Base-by-base conservation (phyloP, 2,113 vertebrate species). In the Phaethon lepturus region DNA sequence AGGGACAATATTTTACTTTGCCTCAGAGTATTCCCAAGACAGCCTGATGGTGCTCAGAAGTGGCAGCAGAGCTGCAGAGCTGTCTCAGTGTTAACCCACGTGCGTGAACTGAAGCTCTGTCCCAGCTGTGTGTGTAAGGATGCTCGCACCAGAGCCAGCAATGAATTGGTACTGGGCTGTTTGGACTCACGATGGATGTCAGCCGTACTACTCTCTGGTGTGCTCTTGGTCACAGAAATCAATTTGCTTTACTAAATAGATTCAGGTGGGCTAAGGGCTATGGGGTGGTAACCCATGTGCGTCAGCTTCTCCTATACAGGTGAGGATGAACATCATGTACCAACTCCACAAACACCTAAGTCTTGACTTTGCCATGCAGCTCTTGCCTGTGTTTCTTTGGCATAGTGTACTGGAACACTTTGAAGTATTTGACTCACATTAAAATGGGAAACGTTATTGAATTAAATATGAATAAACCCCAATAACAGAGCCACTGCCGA, bases 301-400 rank as follows among this genome's bases (percentile, higher is more conserved):
- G 24, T 40, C 82, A 80, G 45, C 55, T 45, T 59, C 35, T 76
- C 13, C 22, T 26, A 49, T 58, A 44, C 47, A 80, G 56, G 28
- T 6, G 26, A 80, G 60, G 71, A 28, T 42, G 68, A 78, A 42
- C 24, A 45, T 79, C 13, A 53, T 4, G 20, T 35, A 18, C 33
- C 18, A 40, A 7, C 44, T 47, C 8, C 71, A 69, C 55, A 49
- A 49, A 69, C 18, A 62, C 49, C 23, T 44, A 47, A 26, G 38
- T 40, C 15, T 87, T 88, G 28, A 20, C 26, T 86, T 80, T 76
- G 10, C 53, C 18, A 5, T 16, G n/a, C 0, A 0, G 5, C 8
- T 79, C 33, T 81, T 88, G 49, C 16, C 22, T 28, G 3, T 44
- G 35, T 53, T 76, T 82, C 71, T 74, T 73, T 63, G 59, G 17